Percentiles rank a stretch among this genome's conserved stretches.
Conservation (phyloP, 2,797 vertebrate genomes). For the Hypotaenidia okinawae region DNA sequence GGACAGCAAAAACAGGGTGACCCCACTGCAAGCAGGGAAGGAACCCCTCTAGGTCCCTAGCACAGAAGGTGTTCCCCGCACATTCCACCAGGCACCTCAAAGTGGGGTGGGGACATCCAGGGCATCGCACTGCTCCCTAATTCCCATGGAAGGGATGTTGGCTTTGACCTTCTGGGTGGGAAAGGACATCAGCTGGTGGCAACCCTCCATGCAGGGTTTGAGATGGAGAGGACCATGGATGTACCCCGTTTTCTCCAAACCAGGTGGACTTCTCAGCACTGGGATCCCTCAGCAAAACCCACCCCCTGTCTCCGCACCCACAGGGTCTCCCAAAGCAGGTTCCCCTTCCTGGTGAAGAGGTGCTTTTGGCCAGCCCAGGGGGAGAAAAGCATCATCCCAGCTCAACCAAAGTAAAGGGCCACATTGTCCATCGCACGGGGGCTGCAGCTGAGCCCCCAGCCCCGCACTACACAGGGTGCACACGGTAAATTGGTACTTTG, state of each 20-base stretch:
- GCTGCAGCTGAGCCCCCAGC: neutral
- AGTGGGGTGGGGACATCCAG: rapidly evolving
- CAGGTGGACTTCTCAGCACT: neutral
- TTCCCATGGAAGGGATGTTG: neutral
- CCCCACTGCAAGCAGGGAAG: neutral
- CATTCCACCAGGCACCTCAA: neutral
- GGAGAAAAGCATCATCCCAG: neutral
- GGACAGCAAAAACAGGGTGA: neutral
- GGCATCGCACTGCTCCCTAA: neutral
- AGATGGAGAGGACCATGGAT: rapidly evolving
- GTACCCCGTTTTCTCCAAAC: neutral
- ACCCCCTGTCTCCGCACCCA: rapidly evolving
- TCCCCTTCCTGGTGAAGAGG: rapidly evolving
- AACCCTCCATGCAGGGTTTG: neutral
- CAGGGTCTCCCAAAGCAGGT: rapidly evolving
- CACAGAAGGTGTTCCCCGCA: neutral
- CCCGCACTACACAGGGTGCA: neutral
- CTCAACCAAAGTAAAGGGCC: rapidly evolving
- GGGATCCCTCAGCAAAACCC: neutral
- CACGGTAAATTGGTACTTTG: conserved; percentile 31
- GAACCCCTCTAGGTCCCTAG: neutral
- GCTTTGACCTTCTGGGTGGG: rapidly evolving
- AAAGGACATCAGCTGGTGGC: neutral
- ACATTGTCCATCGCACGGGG: rapidly evolving
- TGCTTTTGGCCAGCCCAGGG: rapidly evolving